Percentiles rank a stretch among this genome's conserved stretches.
Evolutionary conservation across 1,140 invertebrate species (phyloP).

Genomic region (Ctenoplectra terminalis): DNA sequence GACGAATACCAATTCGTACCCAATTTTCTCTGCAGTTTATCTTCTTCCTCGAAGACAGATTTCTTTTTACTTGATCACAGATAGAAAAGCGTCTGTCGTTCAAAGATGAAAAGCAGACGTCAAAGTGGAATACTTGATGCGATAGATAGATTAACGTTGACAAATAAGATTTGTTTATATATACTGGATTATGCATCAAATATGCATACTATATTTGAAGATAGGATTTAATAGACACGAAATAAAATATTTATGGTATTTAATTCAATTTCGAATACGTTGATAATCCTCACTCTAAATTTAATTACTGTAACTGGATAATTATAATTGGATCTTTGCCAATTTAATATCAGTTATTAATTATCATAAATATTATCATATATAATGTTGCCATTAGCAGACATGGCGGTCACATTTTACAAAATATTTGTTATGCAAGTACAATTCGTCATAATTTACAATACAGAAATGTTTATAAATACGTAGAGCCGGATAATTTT

Average conservation of each 20-base stretch:
- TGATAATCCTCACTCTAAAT: not conserved
- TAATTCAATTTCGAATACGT: too few species aligned
- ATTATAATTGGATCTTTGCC: not conserved
- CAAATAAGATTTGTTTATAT: not conserved
- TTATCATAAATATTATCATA: too few species aligned
- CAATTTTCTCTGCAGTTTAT: constrained; percentile 10
- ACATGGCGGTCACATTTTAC: not conserved
- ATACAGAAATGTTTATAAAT: too few species aligned
- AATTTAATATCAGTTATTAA: not conserved
- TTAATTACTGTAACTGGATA: not conserved
- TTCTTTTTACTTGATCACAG: not conserved
- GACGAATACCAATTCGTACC: not conserved
- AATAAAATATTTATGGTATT: too few species aligned
- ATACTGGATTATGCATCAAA: not conserved
- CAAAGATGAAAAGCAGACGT: too few species aligned
- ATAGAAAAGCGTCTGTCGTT: not conserved
- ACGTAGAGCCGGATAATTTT: too few species aligned
- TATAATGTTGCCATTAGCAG: not conserved
- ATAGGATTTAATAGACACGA: not conserved
- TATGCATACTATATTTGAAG: not conserved
- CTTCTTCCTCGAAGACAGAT: not conserved
- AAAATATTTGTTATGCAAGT: not conserved
- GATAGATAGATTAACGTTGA: too few species aligned
- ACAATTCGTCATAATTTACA: not conserved
- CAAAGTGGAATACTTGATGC: not conserved